phyloP scores from a whole-genome alignment of 2,113 vertebrate species.

The Aspidoscelis tigris region DNA sequence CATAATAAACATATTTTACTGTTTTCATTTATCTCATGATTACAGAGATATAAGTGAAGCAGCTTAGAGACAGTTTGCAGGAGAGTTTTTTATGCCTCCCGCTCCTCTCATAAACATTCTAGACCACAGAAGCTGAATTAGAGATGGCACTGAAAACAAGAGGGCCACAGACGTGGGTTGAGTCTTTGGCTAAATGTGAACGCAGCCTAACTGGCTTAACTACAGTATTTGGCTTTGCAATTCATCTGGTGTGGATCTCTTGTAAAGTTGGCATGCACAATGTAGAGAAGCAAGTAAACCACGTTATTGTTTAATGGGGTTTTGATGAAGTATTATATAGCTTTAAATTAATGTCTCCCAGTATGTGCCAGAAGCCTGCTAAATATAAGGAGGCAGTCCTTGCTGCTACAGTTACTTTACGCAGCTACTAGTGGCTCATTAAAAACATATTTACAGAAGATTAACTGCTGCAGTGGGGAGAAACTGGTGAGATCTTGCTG shows the following conservation, averaged over 20 bases:
- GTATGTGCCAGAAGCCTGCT: background rate
- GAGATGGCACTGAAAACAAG: background rate
- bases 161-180: too few relatives aligned
- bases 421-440: background rate
- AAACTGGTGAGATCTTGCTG: background rate
- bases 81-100: too few relatives aligned
- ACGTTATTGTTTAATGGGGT: background rate
- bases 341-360: conserved; percentile 26
- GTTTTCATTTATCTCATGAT: too few relatives aligned
- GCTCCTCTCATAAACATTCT: too few relatives aligned
- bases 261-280: background rate
- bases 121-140: too few relatives aligned
- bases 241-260: conserved; percentile 2
- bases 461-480: conserved; percentile 34
- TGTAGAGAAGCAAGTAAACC: conserved; percentile 10
- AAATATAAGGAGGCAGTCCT: conserved; percentile 23
- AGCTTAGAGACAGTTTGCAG: too few relatives aligned
- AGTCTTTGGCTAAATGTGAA: too few relatives aligned
- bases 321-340: background rate
- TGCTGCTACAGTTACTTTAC: conserved; percentile 38
- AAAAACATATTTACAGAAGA: conserved; percentile 33
- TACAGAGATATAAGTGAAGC: too few relatives aligned
- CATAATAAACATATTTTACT: too few relatives aligned
- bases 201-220: background rate
- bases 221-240: background rate